phyloP scores from a whole-genome alignment of 2,888 invertebrate species.

The Lobophora halterata region DNA sequence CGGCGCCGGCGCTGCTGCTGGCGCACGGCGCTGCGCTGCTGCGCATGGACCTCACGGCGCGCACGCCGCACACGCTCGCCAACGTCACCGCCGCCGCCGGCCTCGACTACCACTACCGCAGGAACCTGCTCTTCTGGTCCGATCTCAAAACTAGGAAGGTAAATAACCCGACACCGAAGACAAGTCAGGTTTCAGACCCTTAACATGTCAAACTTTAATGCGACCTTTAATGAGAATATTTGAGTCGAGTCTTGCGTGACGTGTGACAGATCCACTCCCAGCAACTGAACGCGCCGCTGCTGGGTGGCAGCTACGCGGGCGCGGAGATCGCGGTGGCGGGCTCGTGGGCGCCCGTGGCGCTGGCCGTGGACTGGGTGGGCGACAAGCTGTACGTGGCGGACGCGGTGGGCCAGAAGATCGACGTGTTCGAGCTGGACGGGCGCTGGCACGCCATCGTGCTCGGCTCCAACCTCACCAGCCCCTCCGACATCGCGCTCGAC shows the following conservation, averaged over 20 bases:
- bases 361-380: slow-evolving; percentile 98
- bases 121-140: slow-evolving; percentile 92
- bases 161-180: not conserved
- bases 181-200: not conserved
- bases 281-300: slow-evolving; percentile 69
- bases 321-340: slow-evolving; percentile 88
- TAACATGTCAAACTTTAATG: too few species aligned
- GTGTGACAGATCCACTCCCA: slow-evolving; percentile 81
- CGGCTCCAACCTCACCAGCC: slow-evolving; percentile 94
- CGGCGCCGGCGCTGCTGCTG: slow-evolving; percentile 73
- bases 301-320: slow-evolving; percentile 68
- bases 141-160: slow-evolving; percentile 93
- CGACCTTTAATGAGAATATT: too few species aligned
- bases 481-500: slow-evolving; percentile 95
- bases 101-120: slow-evolving; percentile 89
- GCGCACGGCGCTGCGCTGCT: slow-evolving; percentile 83
- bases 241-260: too few species aligned
- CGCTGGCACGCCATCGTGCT: slow-evolving; percentile 94
- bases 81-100: slow-evolving; percentile 93
- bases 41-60: slow-evolving; percentile 85
- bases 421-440: slow-evolving; percentile 94
- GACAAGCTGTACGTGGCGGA: slow-evolving; percentile 98
- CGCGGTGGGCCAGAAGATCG: slow-evolving; percentile 93
- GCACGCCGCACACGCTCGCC: slow-evolving; percentile 82
- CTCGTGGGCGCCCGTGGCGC: slow-evolving; percentile 93